phyloP scores from a whole-genome alignment of 2,797 vertebrate genomes.

The Protosalanx chinensis region DNA sequence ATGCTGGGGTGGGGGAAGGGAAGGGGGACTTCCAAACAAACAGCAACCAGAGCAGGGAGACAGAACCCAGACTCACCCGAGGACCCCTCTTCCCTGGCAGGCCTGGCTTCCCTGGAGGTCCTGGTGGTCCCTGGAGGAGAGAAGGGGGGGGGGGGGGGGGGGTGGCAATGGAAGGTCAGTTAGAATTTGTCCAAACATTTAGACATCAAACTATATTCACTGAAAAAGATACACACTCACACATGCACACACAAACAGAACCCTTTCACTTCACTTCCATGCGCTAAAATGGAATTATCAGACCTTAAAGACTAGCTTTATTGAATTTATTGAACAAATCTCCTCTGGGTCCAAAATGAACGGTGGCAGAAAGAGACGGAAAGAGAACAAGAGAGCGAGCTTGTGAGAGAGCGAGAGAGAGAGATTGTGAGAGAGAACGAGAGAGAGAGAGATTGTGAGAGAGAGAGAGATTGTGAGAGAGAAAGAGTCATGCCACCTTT shows the following conservation, averaged over 20 bases:
- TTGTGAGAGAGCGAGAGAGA: too few relatives aligned
- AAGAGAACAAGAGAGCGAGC: neutral
- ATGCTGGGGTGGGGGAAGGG: neutral
- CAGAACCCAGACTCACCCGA: conserved; percentile 76
- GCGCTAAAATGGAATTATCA: neutral
- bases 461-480: neutral
- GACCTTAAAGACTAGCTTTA: neutral
- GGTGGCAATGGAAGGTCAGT: neutral
- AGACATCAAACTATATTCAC: neutral
- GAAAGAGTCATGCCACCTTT: conserved; percentile 26
- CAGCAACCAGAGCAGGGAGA: conserved; percentile 6
- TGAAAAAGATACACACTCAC: neutral
- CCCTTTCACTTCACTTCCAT: neutral
- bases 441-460: neutral
- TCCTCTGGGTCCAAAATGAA: neutral
- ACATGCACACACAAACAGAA: conserved; percentile 11
- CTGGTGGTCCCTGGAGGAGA: conserved; percentile 81
- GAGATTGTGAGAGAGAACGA: too few relatives aligned
- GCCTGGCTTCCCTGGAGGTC: conserved; percentile 88
- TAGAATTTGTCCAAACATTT: neutral
- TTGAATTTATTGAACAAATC: neutral
- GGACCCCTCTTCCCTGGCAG: conserved; percentile 86
- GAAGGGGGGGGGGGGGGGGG: conserved; percentile 31
- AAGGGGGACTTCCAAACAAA: conserved; percentile 9
- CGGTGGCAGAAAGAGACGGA: neutral